Base-by-base conservation (phyloP, 2,888 invertebrate species). In the Resseliella maxima region DNA sequence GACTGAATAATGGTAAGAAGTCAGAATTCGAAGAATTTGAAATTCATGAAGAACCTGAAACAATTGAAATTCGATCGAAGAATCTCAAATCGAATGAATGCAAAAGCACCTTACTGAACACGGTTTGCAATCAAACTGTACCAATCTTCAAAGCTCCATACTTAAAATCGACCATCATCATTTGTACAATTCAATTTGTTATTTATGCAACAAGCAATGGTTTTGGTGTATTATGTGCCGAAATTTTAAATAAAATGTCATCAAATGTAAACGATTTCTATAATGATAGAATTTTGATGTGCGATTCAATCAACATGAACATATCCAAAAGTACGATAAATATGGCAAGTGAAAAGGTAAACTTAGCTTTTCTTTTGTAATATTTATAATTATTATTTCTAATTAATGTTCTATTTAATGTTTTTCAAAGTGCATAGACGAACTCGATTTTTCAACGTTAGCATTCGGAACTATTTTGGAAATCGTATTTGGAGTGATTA, bases 161-260 rank as follows among this genome's bases (percentile, higher is more conserved):
- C 87, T 87, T 89, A 50, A 88, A 88, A 15, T 89, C 88, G 83
- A 90, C 90, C 0, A 85, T 89, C 5, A 87, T 90, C 6, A 89
- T 89, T 8, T 90, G 90, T 87, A 83, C 88, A 41, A 89, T 91
- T 85, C 90, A 90, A 87, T 90, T 90, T 88, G 89, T 88, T 64
- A 90, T 90, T 0, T 90, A 90, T 87, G 87, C 88, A 12, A 90
- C 90, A 38, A 90, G 89, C 15, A 89, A 90, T 87, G 90, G 90
- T 31, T 89, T 91, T 89, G 89, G 90, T 72, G 89, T 91, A 89
- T 91, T 90, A 90, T 90, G 90, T 86, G 90, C 91, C 2, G 89
- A 90, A 86, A 90, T 91, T n/a, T 87, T 90, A 50, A 90, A 90
- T 87, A 89, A 89, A 85, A 88, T 90, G 46, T 89, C 89, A 0